A percentile compares a stretch with the other conserved stretches of the same genome.
These are phyloP conservation scores for Cyrtodaria siliqua DNA, from an alignment of 2,888 invertebrate species.

Conservation along the genomic window DNA sequence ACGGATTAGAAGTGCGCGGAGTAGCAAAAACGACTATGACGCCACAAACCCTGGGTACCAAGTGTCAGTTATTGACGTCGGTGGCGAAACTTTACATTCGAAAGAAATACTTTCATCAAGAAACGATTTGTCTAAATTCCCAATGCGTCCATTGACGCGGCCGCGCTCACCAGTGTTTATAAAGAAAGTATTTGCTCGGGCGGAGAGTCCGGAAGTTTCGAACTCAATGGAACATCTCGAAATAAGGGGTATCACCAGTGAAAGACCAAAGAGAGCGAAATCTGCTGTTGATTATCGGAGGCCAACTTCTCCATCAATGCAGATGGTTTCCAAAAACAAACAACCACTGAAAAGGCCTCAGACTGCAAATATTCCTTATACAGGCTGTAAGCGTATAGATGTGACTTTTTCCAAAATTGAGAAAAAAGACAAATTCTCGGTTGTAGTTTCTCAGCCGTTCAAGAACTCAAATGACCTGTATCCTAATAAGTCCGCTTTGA, in stretches of 20 bases:
- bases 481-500: slow-evolving; percentile 51
- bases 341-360: not conserved
- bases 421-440: slow-evolving; percentile 28
- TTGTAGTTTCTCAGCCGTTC: slow-evolving; percentile 45
- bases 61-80: slow-evolving; percentile 38
- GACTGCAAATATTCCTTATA: slow-evolving; percentile 6
- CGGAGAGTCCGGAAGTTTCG: not conserved
- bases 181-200: slow-evolving; percentile 8
- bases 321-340: not conserved
- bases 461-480: slow-evolving; percentile 49
- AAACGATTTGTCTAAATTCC: slow-evolving; percentile 27
- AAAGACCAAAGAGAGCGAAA: slow-evolving; percentile 11
- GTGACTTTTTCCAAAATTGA: slow-evolving; percentile 19
- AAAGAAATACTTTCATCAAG: slow-evolving; percentile 9
- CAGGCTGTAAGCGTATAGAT: slow-evolving; percentile 3
- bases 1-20: slow-evolving; percentile 39
- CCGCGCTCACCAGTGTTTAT: slow-evolving; percentile 41
- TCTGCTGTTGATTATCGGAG: slow-evolving; percentile 22
- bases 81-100: slow-evolving; percentile 12
- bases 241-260: not conserved
- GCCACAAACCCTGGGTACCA: not conserved
- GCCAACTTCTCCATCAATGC: not conserved
- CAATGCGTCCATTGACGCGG: slow-evolving; percentile 42
- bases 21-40: slow-evolving; percentile 1
- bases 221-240: not conserved